These are phyloP conservation scores for Ictalurus furcatus DNA, from an alignment of 2,113 vertebrate species.

Conservation along the genomic window DNA sequence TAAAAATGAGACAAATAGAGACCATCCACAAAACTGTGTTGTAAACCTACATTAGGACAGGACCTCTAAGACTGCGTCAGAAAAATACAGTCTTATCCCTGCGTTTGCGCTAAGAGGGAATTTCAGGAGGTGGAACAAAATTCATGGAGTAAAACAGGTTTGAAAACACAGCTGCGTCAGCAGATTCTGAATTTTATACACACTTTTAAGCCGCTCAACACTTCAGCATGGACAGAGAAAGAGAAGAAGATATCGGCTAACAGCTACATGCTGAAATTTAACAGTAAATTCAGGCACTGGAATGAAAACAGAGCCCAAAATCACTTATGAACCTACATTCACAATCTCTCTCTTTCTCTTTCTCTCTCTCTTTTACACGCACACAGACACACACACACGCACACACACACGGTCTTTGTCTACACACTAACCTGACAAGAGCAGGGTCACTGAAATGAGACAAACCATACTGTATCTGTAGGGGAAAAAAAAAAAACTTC, in stretches of 20 bases:
- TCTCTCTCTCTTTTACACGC: background rate
- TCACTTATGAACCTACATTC: background rate
- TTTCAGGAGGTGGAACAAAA: background rate
- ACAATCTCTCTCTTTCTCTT: background rate
- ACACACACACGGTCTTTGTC: background rate
- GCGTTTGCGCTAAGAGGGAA: background rate
- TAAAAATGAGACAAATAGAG: too few species aligned
- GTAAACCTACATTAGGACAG: too few species aligned
- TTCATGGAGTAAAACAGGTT: too few species aligned
- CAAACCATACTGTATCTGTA: background rate
- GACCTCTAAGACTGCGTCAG: background rate
- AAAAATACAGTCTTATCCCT: background rate
- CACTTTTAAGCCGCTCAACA: too few species aligned
- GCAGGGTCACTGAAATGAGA: background rate
- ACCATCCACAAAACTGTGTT: too few species aligned
- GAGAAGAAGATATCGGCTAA: too few species aligned
- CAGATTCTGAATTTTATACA: too few species aligned
- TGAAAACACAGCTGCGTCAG: too few species aligned
- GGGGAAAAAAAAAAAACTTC: background rate
- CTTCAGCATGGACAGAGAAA: too few species aligned
- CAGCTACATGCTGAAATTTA: too few species aligned
- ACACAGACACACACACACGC: background rate
- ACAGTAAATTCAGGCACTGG: too few species aligned
- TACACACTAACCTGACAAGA: slow-evolving; percentile 10
- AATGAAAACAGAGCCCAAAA: background rate